Percentiles rank a stretch among this genome's conserved stretches.
phyloP scores from a whole-genome alignment of 2,797 vertebrate genomes.

The Avahi laniger region DNA sequence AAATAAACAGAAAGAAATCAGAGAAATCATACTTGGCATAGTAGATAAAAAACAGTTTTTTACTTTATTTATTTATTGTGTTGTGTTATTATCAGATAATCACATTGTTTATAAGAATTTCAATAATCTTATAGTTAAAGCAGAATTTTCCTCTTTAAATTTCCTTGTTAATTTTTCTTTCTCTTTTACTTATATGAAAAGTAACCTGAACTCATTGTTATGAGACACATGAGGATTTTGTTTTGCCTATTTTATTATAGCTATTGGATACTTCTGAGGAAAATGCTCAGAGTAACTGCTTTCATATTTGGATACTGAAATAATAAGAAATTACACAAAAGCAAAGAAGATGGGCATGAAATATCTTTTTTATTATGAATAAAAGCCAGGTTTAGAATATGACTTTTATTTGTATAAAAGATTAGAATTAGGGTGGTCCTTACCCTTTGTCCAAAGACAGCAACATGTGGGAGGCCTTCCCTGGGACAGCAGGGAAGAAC shows the following conservation, averaged over 20 bases:
- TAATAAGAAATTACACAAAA: neutral
- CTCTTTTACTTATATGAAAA: slow-evolving; percentile 26
- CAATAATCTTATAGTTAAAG: slow-evolving; percentile 17
- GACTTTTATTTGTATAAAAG: neutral
- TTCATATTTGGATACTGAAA: neutral
- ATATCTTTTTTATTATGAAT: neutral
- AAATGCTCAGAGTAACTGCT: neutral
- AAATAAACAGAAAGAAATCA: neutral
- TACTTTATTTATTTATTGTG: neutral
- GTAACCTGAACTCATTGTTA: neutral
- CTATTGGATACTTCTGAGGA: neutral
- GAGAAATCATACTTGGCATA: neutral
- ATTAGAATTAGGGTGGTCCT: neutral
- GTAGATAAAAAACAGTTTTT: neutral
- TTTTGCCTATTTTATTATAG: slow-evolving; percentile 12
- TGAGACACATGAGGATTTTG: neutral
- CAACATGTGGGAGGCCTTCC: rapidly evolving
- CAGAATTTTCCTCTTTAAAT: slow-evolving; percentile 1
- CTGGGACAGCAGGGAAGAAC: neutral
- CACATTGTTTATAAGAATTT: neutral
- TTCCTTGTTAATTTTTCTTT: neutral
- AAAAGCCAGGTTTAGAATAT: neutral
- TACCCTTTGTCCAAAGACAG: neutral
- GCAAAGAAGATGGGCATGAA: neutral
- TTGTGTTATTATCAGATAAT: neutral